Percentiles rank a stretch among this genome's conserved stretches.
Evolutionary conservation across 2,888 invertebrate genomes (phyloP).

Genomic region (Hirtodrosophila histrioides): DNA sequence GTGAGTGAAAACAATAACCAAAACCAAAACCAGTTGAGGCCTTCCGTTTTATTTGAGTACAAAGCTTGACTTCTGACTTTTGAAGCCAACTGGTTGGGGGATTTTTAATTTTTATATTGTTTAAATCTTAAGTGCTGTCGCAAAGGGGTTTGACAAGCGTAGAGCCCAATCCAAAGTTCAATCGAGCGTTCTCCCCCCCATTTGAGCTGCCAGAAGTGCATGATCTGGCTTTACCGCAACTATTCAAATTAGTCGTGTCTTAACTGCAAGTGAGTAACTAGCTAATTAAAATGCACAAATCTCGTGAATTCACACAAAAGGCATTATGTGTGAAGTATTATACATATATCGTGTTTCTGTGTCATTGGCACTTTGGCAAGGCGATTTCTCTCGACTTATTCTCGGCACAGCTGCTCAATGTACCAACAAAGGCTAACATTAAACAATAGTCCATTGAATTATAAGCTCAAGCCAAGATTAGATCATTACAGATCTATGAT

Average conservation of each 20-base stretch:
- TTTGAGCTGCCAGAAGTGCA: slow-evolving; percentile 6
- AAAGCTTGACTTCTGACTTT: slow-evolving; percentile 58
- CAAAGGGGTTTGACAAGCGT: slow-evolving; percentile 8
- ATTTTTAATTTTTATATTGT: slow-evolving; percentile 1
- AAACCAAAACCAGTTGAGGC: slow-evolving; percentile 54
- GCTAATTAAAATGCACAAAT: slow-evolving; percentile 6
- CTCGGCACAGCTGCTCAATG: slow-evolving; percentile 5
- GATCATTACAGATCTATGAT: background rate
- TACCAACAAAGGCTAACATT: background rate
- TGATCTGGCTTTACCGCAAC: slow-evolving; percentile 2
- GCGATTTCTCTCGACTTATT: slow-evolving; percentile 12
- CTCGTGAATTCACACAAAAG: slow-evolving; percentile 7
- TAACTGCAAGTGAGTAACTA: slow-evolving; percentile 1
- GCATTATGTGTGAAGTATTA: slow-evolving; percentile 6
- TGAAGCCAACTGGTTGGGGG: slow-evolving; percentile 38
- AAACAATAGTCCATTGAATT: slow-evolving; percentile 15
- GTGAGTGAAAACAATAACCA: slow-evolving; percentile 12
- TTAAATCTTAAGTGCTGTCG: background rate
- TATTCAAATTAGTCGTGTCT: slow-evolving; percentile 7
- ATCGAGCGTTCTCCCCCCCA: background rate
- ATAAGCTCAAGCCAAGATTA: slow-evolving; percentile 4
- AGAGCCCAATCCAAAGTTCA: background rate
- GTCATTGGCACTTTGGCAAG: slow-evolving; percentile 39
- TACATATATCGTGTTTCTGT: slow-evolving; percentile 11
- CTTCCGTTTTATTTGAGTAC: slow-evolving; percentile 32